Base-by-base conservation (phyloP, 2,888 invertebrate genomes). In the Isotomurus palustris region DNA sequence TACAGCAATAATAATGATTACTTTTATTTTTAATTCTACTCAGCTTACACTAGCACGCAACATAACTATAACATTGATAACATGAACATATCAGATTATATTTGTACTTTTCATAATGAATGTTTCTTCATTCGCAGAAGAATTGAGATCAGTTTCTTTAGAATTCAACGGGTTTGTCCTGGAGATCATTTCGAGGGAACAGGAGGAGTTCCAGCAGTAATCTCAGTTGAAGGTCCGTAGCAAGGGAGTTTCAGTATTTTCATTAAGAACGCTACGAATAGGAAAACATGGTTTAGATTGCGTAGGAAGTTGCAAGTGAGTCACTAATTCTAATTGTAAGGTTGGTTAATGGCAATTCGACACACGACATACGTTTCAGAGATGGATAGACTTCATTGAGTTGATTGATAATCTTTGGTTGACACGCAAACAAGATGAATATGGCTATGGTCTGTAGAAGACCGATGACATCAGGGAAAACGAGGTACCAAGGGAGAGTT, bases 391-490 rank as follows among this genome's bases (percentile, higher is more conserved):
- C 55, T 19, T 64, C 54, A 5, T 51, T 45, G 8, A 70, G 49
- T 10, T 62, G 60, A 22, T 58, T 53, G 14, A 70, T 48, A 2
- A 68, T 58, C 38, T 68, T 67, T 2, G 28, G 53, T 41, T 70
- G 66, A 40, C 69, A 70, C 19, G 65, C 66, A 56, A 68, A 70
- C 27, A 68, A 51, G 8, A 61, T 28, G 41, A 70, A 70, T 38
- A 68, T 67, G 8, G 65, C 64, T 25, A 68, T 40, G 2, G 68
- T 65, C 53, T 70, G 69, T 28, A 67, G 29, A 8, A 60, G 29
- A 48, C 65, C 65, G 24, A 70, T 12, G 6, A 68, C 29, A 49
- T 70, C 68, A n/a, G 64, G 62, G 17, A 68, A 56, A 4, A 61
- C 50, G 49, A 68, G 58, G 29, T 56, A 60, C 66, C 66, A 70